A percentile compares a stretch with the other conserved stretches of the same genome.
Conservation (phyloP, 2,888 invertebrate genomes). For the Idaea aversata region DNA sequence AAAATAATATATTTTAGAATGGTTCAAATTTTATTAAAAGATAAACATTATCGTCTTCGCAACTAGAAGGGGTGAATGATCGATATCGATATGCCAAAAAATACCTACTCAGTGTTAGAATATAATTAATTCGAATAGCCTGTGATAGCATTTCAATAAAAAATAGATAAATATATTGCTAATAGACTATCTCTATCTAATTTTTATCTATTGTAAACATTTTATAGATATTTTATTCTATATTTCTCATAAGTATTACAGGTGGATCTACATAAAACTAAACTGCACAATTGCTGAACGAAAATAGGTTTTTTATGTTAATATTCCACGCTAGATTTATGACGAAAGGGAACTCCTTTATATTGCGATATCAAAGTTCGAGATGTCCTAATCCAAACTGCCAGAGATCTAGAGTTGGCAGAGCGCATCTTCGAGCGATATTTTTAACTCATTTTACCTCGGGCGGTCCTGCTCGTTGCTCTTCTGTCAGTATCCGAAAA, state of each 20-base stretch:
- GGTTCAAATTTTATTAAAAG: not conserved
- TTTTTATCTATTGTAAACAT: not conserved
- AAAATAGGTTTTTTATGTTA: conserved; percentile 5
- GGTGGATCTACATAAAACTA: not conserved
- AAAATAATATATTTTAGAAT: not conserved
- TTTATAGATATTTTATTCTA: not conserved
- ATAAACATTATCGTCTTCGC: not conserved
- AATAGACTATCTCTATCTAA: not conserved
- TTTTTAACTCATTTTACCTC: conserved; percentile 79
- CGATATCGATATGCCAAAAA: conserved; percentile 26
- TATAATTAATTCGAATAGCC: not conserved
- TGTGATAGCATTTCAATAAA: not conserved
- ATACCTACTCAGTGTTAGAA: not conserved
- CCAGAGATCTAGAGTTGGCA: conserved; percentile 70
- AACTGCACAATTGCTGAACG: not conserved
- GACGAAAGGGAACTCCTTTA: conserved; percentile 40
- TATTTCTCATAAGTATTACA: not conserved
- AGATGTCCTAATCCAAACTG: conserved; percentile 64
- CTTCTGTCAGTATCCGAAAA: conserved; percentile 61
- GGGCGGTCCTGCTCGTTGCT: conserved; percentile 69
- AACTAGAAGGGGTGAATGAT: conserved; percentile 28
- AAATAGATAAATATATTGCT: not conserved
- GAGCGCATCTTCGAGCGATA: conserved; percentile 77
- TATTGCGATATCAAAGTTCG: conserved; percentile 66
- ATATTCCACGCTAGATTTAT: conserved; percentile 9